phyloP scores from a whole-genome alignment of 2,113 vertebrate genomes.

The Tyto alba region DNA sequence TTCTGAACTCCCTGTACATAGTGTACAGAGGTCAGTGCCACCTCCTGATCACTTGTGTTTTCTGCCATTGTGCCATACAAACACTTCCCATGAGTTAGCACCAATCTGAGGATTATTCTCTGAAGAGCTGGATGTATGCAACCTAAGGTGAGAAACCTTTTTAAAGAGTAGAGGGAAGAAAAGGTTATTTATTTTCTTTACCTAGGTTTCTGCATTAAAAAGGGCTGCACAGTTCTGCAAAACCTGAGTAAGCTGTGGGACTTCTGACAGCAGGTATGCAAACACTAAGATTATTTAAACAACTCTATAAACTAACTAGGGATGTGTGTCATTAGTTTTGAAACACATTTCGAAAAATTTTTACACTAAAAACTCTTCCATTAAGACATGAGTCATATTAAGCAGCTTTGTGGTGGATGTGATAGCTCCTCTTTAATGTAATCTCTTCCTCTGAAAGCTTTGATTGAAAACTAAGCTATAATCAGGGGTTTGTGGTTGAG shows the following conservation, averaged over 20 bases:
- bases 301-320: background rate
- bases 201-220: background rate
- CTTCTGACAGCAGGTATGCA: background rate
- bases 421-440: background rate
- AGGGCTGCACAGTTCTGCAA: background rate
- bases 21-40: rapidly evolving
- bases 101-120: background rate
- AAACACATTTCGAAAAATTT: background rate
- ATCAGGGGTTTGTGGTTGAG: background rate
- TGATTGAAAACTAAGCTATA: background rate
- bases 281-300: background rate
- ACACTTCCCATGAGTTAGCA: rapidly evolving
- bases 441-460: background rate
- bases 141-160: background rate
- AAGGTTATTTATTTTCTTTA: background rate
- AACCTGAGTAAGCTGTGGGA: background rate
- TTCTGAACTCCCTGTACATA: rapidly evolving
- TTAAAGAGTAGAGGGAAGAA: background rate
- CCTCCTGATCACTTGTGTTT: background rate
- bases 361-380: background rate
- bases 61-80: rapidly evolving
- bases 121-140: background rate
- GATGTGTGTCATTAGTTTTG: background rate
- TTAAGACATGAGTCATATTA: background rate
- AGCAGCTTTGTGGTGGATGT: background rate